Base-by-base conservation (phyloP, 2,888 invertebrate genomes). In the Calameuta filiformis region DNA sequence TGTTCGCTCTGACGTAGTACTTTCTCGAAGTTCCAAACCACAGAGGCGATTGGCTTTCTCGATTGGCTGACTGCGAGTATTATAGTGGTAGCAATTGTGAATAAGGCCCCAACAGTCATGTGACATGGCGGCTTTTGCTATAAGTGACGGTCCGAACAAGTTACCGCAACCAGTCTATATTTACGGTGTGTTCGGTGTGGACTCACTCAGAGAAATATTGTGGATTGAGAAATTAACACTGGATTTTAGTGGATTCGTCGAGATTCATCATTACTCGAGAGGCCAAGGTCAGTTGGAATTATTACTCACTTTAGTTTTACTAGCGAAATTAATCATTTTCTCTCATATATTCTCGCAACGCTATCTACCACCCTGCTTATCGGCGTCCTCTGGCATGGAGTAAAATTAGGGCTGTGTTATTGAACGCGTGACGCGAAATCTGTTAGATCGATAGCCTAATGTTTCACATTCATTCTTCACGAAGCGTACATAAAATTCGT, bases 81-180 rank as follows among this genome's bases (percentile, higher is more conserved):
- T 31, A 34, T 2, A 9, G 71, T 71, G 71, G 12, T 31, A 71
- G 71, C 34, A 33, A 31, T 31, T 33, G 33, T 15, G 71, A 71
- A 31, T 34, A 71, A 34, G 71, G 71, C 34, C 34, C 71, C 71
- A 34, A 31, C 23, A 31, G 71, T 71, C 71, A 71, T 71, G 71
- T 71, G 71, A 71, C 71, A 23, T 23, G 3, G 12, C 31, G 71
- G 71, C 71, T 33, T 71, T 71, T 71, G 71, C 71, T 71, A 71
- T 71, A 71, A 71, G 71, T 71, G 71, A 71, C 71, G 12, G 71
- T 6, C 31, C 4, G 31, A 71, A 31, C 30, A 31, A 34, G 12
- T 34, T 31, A 34, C 15, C 31, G 12, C 23, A 9, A 71, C 33
- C 71, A 71, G 71, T 71, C 33, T 31, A 6, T 71, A 71, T 71